Conservation (phyloP, 2,113 vertebrate genomes). For the Sturnira hondurensis region DNA sequence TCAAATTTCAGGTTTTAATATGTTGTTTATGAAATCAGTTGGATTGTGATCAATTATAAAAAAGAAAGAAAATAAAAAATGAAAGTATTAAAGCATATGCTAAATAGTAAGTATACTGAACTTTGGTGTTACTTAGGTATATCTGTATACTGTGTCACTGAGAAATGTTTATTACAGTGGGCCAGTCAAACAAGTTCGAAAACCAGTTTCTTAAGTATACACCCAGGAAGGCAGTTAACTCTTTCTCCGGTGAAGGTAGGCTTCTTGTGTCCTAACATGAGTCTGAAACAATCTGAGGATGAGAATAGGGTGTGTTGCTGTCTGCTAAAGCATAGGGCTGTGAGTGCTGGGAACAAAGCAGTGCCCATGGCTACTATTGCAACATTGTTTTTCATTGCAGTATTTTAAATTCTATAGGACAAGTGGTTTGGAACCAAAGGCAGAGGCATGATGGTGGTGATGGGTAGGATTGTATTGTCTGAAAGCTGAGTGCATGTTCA, state of each 20-base stretch:
- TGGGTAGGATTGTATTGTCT: background rate
- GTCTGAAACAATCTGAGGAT: background rate
- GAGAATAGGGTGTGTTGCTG: background rate
- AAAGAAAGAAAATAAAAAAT: background rate
- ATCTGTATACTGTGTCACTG: background rate
- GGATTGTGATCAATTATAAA: background rate
- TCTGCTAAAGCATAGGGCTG: background rate
- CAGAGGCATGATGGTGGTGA: background rate
- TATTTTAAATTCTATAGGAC: background rate
- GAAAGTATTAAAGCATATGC: background rate
- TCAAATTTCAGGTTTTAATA: background rate
- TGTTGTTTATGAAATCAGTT: conserved; percentile 1
- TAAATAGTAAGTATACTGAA: conserved; percentile 2
- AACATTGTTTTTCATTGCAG: background rate
- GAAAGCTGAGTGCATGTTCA: background rate
- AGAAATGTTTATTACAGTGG: background rate
- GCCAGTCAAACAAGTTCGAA: background rate
- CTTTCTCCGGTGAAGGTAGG: background rate
- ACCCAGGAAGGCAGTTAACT: background rate
- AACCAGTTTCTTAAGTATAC: background rate
- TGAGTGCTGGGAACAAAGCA: background rate
- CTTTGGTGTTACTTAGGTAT: conserved; percentile 1
- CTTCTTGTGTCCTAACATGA: background rate
- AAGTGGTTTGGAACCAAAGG: background rate
- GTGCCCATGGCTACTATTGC: fast-evolving